A percentile compares a stretch with the other conserved stretches of the same genome.
These are phyloP conservation scores for Aquatica leii DNA, from an alignment of 2,888 invertebrate species.

Conservation along the genomic window DNA sequence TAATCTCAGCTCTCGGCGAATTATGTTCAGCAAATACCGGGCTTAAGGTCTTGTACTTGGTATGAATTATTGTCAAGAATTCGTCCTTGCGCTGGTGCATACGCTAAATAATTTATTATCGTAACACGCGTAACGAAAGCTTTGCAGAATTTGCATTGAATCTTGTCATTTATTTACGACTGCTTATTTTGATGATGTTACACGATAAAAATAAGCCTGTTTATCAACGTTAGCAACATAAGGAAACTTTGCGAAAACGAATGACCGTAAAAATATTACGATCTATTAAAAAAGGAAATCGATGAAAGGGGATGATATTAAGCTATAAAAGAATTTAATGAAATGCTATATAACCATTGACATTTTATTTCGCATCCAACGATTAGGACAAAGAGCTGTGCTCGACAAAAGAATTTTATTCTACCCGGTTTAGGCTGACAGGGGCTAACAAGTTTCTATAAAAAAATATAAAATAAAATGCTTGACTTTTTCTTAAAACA, in stretches of 20 bases:
- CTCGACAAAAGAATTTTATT: too few relatives aligned
- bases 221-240: slow-evolving; percentile 14
- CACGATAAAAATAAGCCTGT: slow-evolving; percentile 13
- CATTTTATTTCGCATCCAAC: neutral
- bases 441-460: too few relatives aligned
- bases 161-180: slow-evolving; percentile 19
- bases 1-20: slow-evolving; percentile 12
- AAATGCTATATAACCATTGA: slow-evolving; percentile 7
- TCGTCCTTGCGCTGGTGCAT: slow-evolving; percentile 6
- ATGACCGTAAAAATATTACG: slow-evolving; percentile 12
- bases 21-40: slow-evolving; percentile 10
- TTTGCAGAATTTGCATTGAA: too few relatives aligned
- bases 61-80: slow-evolving; percentile 14
- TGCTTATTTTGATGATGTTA: slow-evolving; percentile 18
- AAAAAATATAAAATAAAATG: too few relatives aligned
- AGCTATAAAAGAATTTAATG: slow-evolving; percentile 12
- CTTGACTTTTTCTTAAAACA: too few relatives aligned
- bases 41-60: slow-evolving; percentile 7
- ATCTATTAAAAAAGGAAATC: slow-evolving; percentile 3
- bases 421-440: too few relatives aligned
- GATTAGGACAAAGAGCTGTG: too few relatives aligned
- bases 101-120: neutral
- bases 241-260: slow-evolving; percentile 9
- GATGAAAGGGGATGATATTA: slow-evolving; percentile 3
- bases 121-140: too few relatives aligned